Conservation (phyloP, 1,140 invertebrate genomes). For the Teleopsis dalmanni region DNA sequence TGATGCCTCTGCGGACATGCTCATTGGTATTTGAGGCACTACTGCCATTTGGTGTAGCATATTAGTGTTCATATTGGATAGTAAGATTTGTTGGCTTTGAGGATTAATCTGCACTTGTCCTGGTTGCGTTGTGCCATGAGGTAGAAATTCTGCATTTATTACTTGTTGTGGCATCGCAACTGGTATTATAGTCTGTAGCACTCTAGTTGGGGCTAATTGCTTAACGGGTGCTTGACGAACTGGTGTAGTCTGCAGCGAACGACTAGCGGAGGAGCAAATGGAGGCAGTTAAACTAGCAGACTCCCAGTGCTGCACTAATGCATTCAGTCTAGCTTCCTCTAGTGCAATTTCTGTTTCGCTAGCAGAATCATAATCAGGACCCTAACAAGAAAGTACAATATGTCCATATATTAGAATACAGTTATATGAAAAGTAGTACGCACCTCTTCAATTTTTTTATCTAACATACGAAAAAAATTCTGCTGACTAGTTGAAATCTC, state of each 20-base stretch:
- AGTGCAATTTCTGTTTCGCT: conserved; percentile 56
- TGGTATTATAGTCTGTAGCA: conserved; percentile 12
- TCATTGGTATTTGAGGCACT: conserved; percentile 12
- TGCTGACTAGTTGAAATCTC: conserved; percentile 78
- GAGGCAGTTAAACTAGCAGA: conserved; percentile 51
- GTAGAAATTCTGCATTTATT: conserved; percentile 32
- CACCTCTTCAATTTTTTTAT: conserved; percentile 84
- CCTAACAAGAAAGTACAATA: conserved; percentile 44
- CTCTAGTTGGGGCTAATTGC: conserved; percentile 13
- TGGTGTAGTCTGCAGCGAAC: conserved; percentile 41
- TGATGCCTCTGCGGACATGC: conserved; percentile 3
- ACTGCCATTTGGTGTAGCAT: conserved; percentile 16
- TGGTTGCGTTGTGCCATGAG: conserved; percentile 18
- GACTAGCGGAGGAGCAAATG: conserved; percentile 43
- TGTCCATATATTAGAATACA: not conserved
- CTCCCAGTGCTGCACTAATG: conserved; percentile 55
- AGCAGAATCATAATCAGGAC: conserved; percentile 63
- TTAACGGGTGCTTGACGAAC: conserved; percentile 34
- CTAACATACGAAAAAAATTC: conserved; percentile 85
- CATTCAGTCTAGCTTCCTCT: conserved; percentile 51
- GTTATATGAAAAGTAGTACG: conserved; percentile 28
- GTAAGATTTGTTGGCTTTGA: conserved; percentile 18
- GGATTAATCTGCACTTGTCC: conserved; percentile 6
- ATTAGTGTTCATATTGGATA: conserved; percentile 33
- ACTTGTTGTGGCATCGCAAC: conserved; percentile 10